Evolutionary conservation across 2,888 invertebrate genomes (phyloP), one percentile per base, ranked within the genome.

Genomic region (Caenorhabditis becei): DNA sequence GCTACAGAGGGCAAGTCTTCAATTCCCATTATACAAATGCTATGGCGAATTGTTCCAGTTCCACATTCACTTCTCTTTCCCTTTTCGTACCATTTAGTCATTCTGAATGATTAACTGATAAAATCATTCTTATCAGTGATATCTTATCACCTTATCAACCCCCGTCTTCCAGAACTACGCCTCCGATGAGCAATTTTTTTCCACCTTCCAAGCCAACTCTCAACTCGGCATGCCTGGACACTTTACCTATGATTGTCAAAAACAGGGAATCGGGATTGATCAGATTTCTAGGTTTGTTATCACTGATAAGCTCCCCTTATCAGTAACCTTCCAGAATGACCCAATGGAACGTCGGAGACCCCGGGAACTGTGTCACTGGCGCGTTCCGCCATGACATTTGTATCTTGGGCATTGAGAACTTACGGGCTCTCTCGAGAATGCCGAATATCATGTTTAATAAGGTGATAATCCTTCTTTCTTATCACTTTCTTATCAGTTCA

Each of bases 151-250:
- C n/a, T n/a, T n/a, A n/a, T n/a, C n/a, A n/a, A n/a, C n/a, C n/a
- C n/a, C n/a, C n/a, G n/a, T n/a, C 35, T 35, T 35, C 35, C 67
- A 81, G 80, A 18, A 11, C 2, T 78, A 71, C 53, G 80, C 77
- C 1, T 79, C 69, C 1, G 85, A 85, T 41, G 85, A 85, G 56
- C 62, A 69, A 51, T 82, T 71, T n/a, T 32, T 74, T 3, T 28
- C 59, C 5, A 65, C 54, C 16, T 63, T 85, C 11, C 82, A 83
- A 59, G 53, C 80, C 16, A 67, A 62, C 16, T 23, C 58, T 0
- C 41, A 37, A 4, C 44, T 80, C 11, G 79, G 59, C 20, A 85
- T 85, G 85, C 85, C 85, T 0, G 85, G 85, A n/a, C 71, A 79
- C 47, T 85, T 82, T 26, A 79, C 79, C 8, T 23, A 56, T 35